Evolutionary conservation across 2,113 vertebrate genomes (phyloP), one percentile per base, ranked within the genome.

Genomic region (Syngnathus floridae): DNA sequence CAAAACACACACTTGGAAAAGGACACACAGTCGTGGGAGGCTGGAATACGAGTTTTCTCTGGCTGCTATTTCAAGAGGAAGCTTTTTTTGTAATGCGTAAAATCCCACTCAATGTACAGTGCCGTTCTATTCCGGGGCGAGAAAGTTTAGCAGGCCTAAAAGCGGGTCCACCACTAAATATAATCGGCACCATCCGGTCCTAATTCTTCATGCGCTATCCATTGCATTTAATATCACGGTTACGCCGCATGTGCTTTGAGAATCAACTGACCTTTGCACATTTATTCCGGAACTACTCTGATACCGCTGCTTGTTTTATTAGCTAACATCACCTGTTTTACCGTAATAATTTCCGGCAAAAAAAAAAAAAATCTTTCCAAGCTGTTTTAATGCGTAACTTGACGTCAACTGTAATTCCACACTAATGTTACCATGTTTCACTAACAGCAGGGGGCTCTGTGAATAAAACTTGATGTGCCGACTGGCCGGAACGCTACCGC

Each of bases 1-100:
- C 62, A 70, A 80, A 69, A 75, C 70, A 65, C 71, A 72, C 64
- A 60, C 35, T 17, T 67, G 37, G 64, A 73, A 67, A 62, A 69
- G 65, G 52, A 68, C 43, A 35, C 73, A 64, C 36, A 64, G 71
- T 66, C 73, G 64, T 85, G 80, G 72, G 26, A 31, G 26, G 83
- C 79, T 77, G 78, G 70, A 74, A 67, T 41, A 66, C 43, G 56
- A 71, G 52, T 38, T 55, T 55, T 22, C 40, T 70, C 62, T 41
- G 37, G 41, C 11, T 7, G 60, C 70, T 84, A 85, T 83, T 86
- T 83, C 62, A 76, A 82, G 81, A 35, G 71, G 70, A 49, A 36
- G 36, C 64, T 60, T 45, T 46, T n/a, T 41, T 55, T 46, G 67
- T 66, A 55, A 74, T 37, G 52, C 62, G 58, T 69, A 62, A 56